phyloP scores from a whole-genome alignment of 2,888 invertebrate genomes.

The Zaprionus obscuricornis region DNA sequence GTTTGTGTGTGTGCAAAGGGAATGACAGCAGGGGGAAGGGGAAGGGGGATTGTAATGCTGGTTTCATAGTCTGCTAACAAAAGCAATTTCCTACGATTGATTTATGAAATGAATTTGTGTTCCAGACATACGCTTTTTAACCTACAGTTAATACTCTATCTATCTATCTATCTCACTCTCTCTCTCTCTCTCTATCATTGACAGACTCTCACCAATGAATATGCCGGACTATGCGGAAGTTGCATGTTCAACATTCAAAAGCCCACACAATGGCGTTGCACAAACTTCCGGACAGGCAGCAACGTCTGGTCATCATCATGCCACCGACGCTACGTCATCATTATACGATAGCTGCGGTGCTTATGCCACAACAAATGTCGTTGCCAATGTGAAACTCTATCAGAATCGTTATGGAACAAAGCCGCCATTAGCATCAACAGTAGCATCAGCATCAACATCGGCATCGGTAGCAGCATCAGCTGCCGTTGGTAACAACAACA shows the following conservation, averaged over 20 bases:
- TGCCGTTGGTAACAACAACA: conserved; percentile 44
- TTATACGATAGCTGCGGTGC: conserved; percentile 83
- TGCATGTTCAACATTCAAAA: conserved; percentile 84
- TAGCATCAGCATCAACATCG: conserved; percentile 14
- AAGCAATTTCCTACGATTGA: conserved; percentile 77
- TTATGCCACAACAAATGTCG: conserved; percentile 83
- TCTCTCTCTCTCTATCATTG: conserved; percentile 6
- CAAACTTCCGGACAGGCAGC: conserved; percentile 50
- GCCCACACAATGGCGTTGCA: conserved; percentile 69
- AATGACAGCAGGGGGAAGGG: too few relatives aligned
- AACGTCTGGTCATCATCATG: conserved; percentile 28
- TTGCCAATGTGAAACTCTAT: conserved; percentile 83
- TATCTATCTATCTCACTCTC: neutral
- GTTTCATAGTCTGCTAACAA: conserved; percentile 54
- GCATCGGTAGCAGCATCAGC: conserved; percentile 24
- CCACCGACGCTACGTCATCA: conserved; percentile 48
- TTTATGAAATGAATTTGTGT: conserved; percentile 61
- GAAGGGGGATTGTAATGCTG: too few relatives aligned
- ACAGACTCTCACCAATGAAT: conserved; percentile 83
- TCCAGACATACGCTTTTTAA: conserved; percentile 60
- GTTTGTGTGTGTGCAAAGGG: too few relatives aligned
- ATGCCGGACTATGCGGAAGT: conserved; percentile 84
- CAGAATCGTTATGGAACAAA: conserved; percentile 81
- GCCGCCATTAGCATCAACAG: conserved; percentile 27
- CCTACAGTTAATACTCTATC: conserved; percentile 32